Conservation (phyloP, 1,140 invertebrate species). For the Gryon sp. region DNA sequence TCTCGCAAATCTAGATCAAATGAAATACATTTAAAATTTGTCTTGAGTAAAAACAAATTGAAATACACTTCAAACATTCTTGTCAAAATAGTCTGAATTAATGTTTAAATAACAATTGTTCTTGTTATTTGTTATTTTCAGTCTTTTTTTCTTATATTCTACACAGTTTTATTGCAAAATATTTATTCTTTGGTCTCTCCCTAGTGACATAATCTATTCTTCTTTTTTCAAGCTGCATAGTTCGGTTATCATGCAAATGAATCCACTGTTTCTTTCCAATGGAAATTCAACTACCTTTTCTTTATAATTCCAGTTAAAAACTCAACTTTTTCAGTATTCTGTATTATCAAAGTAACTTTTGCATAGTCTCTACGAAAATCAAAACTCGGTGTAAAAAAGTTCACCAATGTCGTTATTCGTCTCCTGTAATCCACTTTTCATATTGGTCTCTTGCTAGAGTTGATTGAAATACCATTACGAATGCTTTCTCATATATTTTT, state of each 20-base stretch:
- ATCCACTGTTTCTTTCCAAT: conserved; percentile 33
- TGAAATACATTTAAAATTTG: no score
- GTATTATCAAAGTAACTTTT: conserved; percentile 45
- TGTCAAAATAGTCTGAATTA: no score
- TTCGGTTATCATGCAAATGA: conserved; percentile 46
- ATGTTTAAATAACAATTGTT: no score
- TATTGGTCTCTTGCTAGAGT: conserved; percentile 15
- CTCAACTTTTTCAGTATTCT: not conserved
- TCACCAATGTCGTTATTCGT: conserved; percentile 4
- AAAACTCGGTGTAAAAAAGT: not conserved
- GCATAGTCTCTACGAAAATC: no score
- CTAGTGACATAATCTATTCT: conserved; percentile 39
- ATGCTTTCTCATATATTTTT: conserved; percentile 18
- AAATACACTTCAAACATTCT: no score
- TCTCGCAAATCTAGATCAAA: no score
- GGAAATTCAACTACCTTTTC: conserved; percentile 19
- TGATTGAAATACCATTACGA: conserved; percentile 26
- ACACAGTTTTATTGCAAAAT: no score
- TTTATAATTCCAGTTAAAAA: conserved; percentile 39
- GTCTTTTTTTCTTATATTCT: no score
- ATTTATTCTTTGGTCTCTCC: no score
- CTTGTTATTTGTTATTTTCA: no score
- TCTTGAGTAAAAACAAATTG: no score
- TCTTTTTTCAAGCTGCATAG: not conserved
- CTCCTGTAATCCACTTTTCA: conserved; percentile 7